phyloP scores from a whole-genome alignment of 2,113 vertebrate species.

The Benitochromis conjunctus region DNA sequence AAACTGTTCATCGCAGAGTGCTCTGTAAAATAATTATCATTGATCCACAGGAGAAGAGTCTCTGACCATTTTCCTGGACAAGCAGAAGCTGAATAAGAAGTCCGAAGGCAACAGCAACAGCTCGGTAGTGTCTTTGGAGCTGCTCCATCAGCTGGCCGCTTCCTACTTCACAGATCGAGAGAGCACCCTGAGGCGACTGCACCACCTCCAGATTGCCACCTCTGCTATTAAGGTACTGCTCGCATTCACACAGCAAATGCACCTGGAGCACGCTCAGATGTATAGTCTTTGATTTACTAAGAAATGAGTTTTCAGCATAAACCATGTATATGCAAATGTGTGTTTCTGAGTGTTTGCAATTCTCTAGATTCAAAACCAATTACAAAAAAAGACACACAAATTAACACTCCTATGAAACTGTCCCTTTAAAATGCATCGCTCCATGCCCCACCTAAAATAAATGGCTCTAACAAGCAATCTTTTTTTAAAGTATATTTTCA shows the following conservation, averaged over 20 bases:
- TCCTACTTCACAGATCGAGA: conserved; percentile 98
- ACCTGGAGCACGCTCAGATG: neutral
- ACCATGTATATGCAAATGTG: neutral
- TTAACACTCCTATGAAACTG: conserved; percentile 2
- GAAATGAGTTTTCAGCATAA: neutral
- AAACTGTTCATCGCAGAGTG: neutral
- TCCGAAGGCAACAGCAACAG: conserved; percentile 83
- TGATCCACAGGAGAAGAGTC: conserved; percentile 88
- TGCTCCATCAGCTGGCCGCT: conserved; percentile 93
- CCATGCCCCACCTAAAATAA: neutral
- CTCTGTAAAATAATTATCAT: neutral
- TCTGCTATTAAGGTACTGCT: conserved; percentile 90
- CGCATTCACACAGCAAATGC: neutral
- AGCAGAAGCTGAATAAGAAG: conserved; percentile 89
- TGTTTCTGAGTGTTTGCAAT: neutral
- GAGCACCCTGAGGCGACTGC: conserved; percentile 88
- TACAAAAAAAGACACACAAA: neutral
- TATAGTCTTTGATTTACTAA: neutral
- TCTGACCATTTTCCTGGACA: conserved; percentile 97
- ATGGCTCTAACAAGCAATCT: neutral
- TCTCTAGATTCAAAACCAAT: neutral
- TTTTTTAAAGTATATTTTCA: conserved; percentile 25
- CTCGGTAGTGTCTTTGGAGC: conserved; percentile 88
- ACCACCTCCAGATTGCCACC: conserved; percentile 97
- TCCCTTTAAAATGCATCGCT: neutral